Evolutionary conservation across 2,113 vertebrate genomes (phyloP).

Genomic region (Chamaea fasciata): DNA sequence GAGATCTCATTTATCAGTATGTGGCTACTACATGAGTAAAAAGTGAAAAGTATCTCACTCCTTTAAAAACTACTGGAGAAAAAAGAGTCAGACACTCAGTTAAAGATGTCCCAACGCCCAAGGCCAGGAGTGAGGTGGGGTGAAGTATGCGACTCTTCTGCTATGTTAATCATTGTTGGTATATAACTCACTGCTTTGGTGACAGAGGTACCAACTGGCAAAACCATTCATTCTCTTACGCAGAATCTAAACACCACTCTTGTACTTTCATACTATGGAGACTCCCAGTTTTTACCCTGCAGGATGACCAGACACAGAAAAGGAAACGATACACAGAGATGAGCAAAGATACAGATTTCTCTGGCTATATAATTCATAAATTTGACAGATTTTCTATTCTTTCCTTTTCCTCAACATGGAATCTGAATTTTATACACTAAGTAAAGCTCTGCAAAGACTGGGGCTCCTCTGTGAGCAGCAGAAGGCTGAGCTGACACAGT

Average conservation of each 20-base stretch:
- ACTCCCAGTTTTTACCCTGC: neutral
- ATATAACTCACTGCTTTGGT: neutral
- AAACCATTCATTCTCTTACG: neutral
- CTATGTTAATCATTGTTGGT: neutral
- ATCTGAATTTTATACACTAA: neutral
- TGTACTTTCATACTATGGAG: neutral
- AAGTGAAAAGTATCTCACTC: neutral
- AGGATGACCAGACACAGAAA: neutral
- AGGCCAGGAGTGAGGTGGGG: neutral
- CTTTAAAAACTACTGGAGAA: neutral
- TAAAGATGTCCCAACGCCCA: neutral
- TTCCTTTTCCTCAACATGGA: neutral
- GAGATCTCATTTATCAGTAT: neutral
- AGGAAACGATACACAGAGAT: neutral
- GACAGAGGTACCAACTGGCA: neutral
- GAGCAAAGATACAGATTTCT: neutral
- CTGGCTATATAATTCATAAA: neutral
- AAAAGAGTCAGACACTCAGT: neutral
- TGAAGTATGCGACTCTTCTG: neutral
- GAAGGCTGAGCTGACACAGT: neutral
- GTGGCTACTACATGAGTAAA: neutral
- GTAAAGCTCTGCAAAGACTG: neutral
- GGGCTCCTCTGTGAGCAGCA: neutral
- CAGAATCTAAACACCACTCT: neutral
- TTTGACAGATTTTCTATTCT: neutral